Percentiles rank a stretch among this genome's conserved stretches.
Conservation (phyloP, 2,797 vertebrate species). For the Otus scops region DNA sequence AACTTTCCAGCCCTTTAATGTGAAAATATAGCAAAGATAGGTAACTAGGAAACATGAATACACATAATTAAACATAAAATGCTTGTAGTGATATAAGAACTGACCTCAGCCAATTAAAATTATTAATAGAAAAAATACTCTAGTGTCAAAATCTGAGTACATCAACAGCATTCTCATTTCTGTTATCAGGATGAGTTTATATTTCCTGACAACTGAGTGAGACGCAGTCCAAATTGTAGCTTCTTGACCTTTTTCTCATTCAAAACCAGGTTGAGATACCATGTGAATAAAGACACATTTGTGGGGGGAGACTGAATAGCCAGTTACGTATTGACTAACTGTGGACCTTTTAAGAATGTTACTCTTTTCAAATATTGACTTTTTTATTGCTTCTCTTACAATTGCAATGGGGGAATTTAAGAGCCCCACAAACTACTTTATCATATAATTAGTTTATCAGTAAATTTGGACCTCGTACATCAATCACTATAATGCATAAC, state of each 20-base stretch:
- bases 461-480: slow-evolving; percentile 19
- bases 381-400: slow-evolving; percentile 29
- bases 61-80: slow-evolving; percentile 72
- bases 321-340: not conserved
- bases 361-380: slow-evolving; percentile 29
- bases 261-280: slow-evolving; percentile 24
- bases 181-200: slow-evolving; percentile 67
- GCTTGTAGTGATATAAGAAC: slow-evolving; percentile 53
- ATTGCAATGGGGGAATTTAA: slow-evolving; percentile 15
- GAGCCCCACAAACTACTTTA: slow-evolving; percentile 20
- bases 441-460: slow-evolving; percentile 53
- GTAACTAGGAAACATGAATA: slow-evolving; percentile 70
- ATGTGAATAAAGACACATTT: not conserved
- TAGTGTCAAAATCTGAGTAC: slow-evolving; percentile 46
- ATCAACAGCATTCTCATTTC: slow-evolving; percentile 57
- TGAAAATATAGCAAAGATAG: slow-evolving; percentile 42
- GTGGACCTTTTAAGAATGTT: not conserved
- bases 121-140: slow-evolving; percentile 74
- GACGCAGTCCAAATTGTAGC: slow-evolving; percentile 49
- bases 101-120: slow-evolving; percentile 77
- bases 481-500: slow-evolving; percentile 29
- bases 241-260: slow-evolving; percentile 53
- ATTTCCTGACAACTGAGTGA: slow-evolving; percentile 65
- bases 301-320: not conserved
- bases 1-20: slow-evolving; percentile 10